Evolutionary conservation across 2,797 vertebrate genomes (phyloP), one percentile per base, ranked within the genome.

Genomic region (Oryzias dopingdopingensis): DNA sequence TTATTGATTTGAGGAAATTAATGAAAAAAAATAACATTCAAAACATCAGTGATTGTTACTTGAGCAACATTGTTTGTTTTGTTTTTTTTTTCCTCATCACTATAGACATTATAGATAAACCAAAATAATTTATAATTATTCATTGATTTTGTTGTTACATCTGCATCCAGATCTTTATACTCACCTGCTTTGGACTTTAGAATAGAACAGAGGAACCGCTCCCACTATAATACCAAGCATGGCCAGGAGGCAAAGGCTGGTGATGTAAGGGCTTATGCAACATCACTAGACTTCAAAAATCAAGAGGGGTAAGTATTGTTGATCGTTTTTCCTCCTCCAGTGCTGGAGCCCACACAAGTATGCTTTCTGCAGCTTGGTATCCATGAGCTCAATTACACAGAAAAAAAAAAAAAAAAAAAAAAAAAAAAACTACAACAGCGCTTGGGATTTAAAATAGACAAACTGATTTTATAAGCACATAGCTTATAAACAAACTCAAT

Each of bases 251-350:
- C 54, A 67, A 40, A 56, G 46, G 72, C 65, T 74, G 83, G 73
- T 90, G 88, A 91, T 85, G 86, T 88, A 89, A 90, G 76, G 56
- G 45, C 61, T 90, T 90, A 85, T 81, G 80, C 79, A 91, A 90
- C 84, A 76, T 65, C 69, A 50, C 70, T 58, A 49, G 49, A 80
- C 55, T 70, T 78, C 20, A 75, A 52, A 67, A 59, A 64, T 52
- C 8, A 64, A 62, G 54, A 74, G 2, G 69, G 45, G 49, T 72
- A 58, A 73, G 73, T 53, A 71, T 49, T 18, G 46, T 67, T 49
- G 20, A 47, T 29, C 7, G 29, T 37, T 29, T 17, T 62, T 26
- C n/a, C 1, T 20, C 18, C 17, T 46, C 10, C 15, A 13, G 16
- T 17, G 44, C 14, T 49, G 40, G 24, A 44, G 24, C 16, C 12